These are phyloP conservation scores for Regulus satrapa DNA, from an alignment of 2,113 vertebrate species.

Conservation along the genomic window DNA sequence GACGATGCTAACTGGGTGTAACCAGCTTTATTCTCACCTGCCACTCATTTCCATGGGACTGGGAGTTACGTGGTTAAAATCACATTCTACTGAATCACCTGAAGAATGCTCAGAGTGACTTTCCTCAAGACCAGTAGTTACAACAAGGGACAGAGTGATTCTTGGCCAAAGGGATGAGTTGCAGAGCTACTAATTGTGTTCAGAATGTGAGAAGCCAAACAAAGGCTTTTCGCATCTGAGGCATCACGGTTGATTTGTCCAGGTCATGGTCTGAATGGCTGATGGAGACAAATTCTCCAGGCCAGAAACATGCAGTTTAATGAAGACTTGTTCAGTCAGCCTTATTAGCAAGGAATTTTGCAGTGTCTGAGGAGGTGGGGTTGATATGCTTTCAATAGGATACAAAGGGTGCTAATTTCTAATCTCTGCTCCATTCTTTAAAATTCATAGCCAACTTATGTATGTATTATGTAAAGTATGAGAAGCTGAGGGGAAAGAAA, in stretches of 20 bases:
- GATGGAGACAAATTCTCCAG: not conserved
- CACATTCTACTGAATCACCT: not conserved
- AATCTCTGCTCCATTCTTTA: conserved; percentile 3
- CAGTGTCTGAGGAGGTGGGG: not conserved
- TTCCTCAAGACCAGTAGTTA: not conserved
- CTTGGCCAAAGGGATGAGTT: not conserved
- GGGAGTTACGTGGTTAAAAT: not conserved
- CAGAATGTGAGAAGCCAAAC: conserved; percentile 22
- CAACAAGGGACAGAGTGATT: not conserved
- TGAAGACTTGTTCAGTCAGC: conserved; percentile 56
- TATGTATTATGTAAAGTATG: too few species aligned
- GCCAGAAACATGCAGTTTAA: conserved; percentile 34
- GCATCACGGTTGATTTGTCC: conserved; percentile 22
- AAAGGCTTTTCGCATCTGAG: conserved; percentile 39
- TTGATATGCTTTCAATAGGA: conserved; percentile 10
- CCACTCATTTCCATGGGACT: not conserved
- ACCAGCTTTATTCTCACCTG: not conserved
- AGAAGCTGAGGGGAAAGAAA: not conserved
- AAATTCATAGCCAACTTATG: conserved; percentile 36
- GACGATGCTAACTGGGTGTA: not conserved
- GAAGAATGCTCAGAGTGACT: not conserved
- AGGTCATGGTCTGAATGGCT: not conserved
- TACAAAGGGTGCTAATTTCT: conserved; percentile 59
- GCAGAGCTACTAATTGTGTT: conserved; percentile 25
- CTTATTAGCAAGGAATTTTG: conserved; percentile 47